Evolutionary conservation across 1,140 invertebrate genomes (phyloP).

Genomic region (Caenorhabditis brenneri): DNA sequence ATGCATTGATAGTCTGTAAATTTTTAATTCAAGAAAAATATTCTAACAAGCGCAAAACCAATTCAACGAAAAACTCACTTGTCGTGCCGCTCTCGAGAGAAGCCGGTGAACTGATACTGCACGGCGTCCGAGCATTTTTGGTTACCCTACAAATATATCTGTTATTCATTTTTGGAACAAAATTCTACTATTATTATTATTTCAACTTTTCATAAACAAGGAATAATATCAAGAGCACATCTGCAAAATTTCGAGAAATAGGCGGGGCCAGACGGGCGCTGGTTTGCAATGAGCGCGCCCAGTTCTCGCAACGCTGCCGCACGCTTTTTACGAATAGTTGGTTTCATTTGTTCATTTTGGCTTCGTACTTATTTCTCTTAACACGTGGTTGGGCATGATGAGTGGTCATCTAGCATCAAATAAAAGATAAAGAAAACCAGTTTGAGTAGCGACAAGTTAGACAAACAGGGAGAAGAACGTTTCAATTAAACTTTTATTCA

Average conservation of each 20-base stretch:
- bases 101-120: slow-evolving; percentile 31
- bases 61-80: neutral
- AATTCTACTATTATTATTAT: too few relatives aligned
- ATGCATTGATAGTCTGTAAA: neutral
- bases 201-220: neutral
- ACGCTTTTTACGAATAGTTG: neutral
- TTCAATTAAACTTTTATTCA: neutral
- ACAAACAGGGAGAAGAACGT: too few relatives aligned
- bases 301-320: slow-evolving; percentile 11
- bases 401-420: too few relatives aligned
- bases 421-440: slow-evolving; percentile 30
- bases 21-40: too few relatives aligned
- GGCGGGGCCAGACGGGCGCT: slow-evolving; percentile 31
- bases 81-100: slow-evolving; percentile 8
- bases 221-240: neutral
- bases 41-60: neutral
- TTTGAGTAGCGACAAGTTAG: neutral
- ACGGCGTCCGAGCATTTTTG: slow-evolving; percentile 19
- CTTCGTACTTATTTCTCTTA: neutral
- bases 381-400: neutral
- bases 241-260: neutral
- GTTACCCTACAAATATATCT: neutral
- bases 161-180: neutral
- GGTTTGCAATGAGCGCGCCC: slow-evolving; percentile 2
- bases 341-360: too few relatives aligned